Base-by-base conservation (phyloP, 2,113 vertebrate genomes). In the Pyxicephalus adspersus region DNA sequence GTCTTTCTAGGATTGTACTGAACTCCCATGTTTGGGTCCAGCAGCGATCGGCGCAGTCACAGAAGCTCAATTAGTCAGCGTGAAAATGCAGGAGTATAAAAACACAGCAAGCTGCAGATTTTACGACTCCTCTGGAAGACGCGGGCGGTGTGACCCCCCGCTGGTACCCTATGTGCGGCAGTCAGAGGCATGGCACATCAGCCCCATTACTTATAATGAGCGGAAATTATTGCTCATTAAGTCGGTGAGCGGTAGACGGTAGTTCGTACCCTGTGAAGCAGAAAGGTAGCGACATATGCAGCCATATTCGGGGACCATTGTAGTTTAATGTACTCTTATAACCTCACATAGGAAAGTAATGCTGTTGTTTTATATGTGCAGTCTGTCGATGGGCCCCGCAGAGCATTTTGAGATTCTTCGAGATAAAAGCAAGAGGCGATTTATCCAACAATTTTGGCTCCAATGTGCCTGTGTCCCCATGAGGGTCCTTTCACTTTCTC, bases 31-130 rank as follows among this genome's bases (percentile, higher is more conserved):
- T 45, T 45, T 45, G 8, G 38, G 9, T 45, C 38, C 38, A 11
- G 38, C 34, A 9, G 5, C 9, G 5, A 38, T 38, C 34, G 18
- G 57, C 4, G 19, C n/a, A 25, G 29, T 19, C 45, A 50, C 34
- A 77, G 75, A 22, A 26, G 26, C 23, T 64, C 15, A 34, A 64
- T 77, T 63, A 77, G 65, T 77, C 61, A 64, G 18, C 13, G 22
- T 6, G 18, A 76, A 64, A 76, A 4, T 64, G 34, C 23, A 45
- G 7, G 19, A 50, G 17, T 34, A 51, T 65, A 45, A 65, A 77
- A 28, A 52, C 20, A 23, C 75, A 64, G 23, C 4, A 22, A 26
- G 58, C 29, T 25, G 60, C 74, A 31, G 26, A 77, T 77, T 65
- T 45, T 38, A 25, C 52, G 63, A 65, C 28, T 25, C 65, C 26